phyloP scores from a whole-genome alignment of 2,888 invertebrate genomes.

The Acanthosoma haemorrhoidale region DNA sequence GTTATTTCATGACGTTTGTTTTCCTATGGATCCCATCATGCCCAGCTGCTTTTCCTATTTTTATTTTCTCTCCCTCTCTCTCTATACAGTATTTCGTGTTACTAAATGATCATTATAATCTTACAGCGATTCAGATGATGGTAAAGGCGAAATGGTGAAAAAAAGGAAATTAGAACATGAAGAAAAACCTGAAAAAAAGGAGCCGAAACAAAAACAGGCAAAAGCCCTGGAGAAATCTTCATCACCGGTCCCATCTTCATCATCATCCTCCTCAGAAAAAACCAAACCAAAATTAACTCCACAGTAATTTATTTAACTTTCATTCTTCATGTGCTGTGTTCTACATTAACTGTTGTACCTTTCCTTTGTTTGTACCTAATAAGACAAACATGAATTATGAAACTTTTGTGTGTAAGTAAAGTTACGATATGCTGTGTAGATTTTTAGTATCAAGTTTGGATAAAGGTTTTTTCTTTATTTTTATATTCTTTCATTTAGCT shows the following conservation, averaged over 20 bases:
- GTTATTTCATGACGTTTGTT: too few species aligned
- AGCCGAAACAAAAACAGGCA: neutral
- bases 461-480: slow-evolving; percentile 12
- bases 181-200: slow-evolving; percentile 7
- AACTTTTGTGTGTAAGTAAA: neutral
- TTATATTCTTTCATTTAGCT: neutral
- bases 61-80: too few species aligned
- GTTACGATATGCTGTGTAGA: neutral
- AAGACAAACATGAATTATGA: neutral
- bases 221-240: neutral
- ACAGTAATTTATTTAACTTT: neutral
- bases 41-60: too few species aligned
- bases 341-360: slow-evolving; percentile 3
- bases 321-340: neutral
- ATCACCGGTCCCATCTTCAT: too few species aligned
- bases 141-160: neutral
- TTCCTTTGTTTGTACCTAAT: neutral
- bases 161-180: neutral
- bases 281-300: neutral
- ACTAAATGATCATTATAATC: neutral
- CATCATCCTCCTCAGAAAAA: too few species aligned
- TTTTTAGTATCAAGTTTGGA: neutral
- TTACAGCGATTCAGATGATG: neutral
- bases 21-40: too few species aligned
- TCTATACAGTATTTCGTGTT: too few species aligned